Evolutionary conservation across 2,113 vertebrate species (phyloP).

Genomic region (Suricata suricatta): DNA sequence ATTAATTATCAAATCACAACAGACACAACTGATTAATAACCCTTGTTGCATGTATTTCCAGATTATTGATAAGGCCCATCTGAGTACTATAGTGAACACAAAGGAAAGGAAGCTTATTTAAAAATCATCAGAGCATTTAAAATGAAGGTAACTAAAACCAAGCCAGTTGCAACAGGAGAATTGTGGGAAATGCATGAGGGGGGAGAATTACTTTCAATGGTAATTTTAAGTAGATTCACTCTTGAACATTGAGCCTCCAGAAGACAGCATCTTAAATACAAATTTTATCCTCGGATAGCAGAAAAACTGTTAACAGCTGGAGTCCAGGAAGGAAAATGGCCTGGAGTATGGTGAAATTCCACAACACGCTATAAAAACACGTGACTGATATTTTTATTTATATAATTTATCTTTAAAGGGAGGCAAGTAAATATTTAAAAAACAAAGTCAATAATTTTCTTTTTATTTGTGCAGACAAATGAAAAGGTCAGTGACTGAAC

Average conservation of each 20-base stretch:
- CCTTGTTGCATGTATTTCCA: conserved; percentile 68
- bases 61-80: conserved; percentile 65
- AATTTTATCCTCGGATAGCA: conserved; percentile 43
- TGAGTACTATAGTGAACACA: neutral
- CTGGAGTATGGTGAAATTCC: conserved; percentile 6
- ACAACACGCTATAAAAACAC: neutral
- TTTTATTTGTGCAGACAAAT: conserved; percentile 55
- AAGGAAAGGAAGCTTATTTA: conserved; percentile 54
- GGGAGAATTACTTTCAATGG: neutral
- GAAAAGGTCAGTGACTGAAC: conserved; percentile 51
- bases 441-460: conserved; percentile 51
- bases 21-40: conserved; percentile 77
- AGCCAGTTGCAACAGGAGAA: neutral
- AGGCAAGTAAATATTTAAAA: conserved; percentile 59
- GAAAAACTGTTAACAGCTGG: conserved; percentile 51
- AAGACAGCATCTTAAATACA: conserved; percentile 49
- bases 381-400: conserved; percentile 41
- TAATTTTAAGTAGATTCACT: neutral
- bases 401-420: conserved; percentile 60
- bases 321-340: conserved; percentile 47
- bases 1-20: conserved; percentile 83
- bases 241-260: neutral
- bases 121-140: conserved; percentile 58
- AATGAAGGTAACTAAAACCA: conserved; percentile 37
- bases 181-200: conserved; percentile 12